Evolutionary conservation across 2,797 vertebrate genomes (phyloP).

Genomic region (Vespertilio murinus): DNA sequence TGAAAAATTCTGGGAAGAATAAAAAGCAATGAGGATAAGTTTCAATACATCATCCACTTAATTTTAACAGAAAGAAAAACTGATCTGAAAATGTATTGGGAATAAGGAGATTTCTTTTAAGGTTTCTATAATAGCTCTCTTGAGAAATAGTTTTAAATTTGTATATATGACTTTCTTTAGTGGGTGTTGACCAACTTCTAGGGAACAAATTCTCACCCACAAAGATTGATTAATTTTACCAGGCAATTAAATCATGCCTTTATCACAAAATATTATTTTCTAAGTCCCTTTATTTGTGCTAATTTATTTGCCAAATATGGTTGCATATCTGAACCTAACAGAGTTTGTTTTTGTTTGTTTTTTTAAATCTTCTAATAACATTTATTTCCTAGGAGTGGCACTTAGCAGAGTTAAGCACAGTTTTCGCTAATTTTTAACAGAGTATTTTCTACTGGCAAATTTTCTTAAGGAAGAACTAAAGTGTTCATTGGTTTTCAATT

Average conservation of each 20-base stretch:
- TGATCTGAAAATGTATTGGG: not conserved
- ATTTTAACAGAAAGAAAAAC: conserved; percentile 62
- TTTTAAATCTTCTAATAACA: not conserved
- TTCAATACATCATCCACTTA: conserved; percentile 16
- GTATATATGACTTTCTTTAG: not conserved
- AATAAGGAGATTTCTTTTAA: conserved; percentile 26
- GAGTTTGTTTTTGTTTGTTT: not conserved
- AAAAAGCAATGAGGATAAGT: conserved; percentile 51
- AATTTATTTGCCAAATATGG: not conserved
- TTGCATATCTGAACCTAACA: not conserved
- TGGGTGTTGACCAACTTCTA: not conserved
- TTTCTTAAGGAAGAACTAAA: not conserved
- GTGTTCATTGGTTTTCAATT: conserved; percentile 26
- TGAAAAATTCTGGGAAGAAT: conserved; percentile 73
- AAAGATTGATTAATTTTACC: conserved; percentile 45
- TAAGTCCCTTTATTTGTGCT: not conserved
- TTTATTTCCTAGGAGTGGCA: not conserved
- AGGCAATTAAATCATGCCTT: not conserved
- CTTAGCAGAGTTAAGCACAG: not conserved
- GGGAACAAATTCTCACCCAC: not conserved
- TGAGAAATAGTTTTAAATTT: conserved; percentile 38
- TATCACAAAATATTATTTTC: conserved; percentile 43
- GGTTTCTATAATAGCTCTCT: not conserved
- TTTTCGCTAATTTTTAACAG: not conserved
- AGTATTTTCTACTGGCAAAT: not conserved